phyloP scores from a whole-genome alignment of 2,888 invertebrate genomes.

The Antitype chi region DNA sequence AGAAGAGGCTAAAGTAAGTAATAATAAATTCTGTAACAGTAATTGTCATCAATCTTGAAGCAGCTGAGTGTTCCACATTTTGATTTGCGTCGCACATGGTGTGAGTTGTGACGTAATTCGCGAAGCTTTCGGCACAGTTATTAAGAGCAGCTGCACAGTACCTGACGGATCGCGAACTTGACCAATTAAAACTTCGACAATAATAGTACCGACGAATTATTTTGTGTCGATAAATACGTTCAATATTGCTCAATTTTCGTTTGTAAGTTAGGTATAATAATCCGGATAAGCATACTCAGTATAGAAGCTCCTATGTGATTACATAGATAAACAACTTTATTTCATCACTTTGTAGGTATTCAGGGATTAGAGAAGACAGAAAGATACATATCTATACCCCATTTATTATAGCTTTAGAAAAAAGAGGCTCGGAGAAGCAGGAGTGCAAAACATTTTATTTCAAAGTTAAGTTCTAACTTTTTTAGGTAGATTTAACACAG shows the following conservation, averaged over 20 bases:
- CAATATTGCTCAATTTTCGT: slow-evolving; percentile 51
- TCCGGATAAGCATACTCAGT: too few species aligned
- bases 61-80: slow-evolving; percentile 55
- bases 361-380: neutral
- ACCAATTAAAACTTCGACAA: slow-evolving; percentile 66
- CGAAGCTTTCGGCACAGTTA: slow-evolving; percentile 58
- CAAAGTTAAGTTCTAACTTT: too few species aligned
- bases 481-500: neutral
- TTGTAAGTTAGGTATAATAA: slow-evolving; percentile 47
- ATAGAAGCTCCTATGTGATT: neutral
- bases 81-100: slow-evolving; percentile 55
- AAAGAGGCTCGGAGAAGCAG: too few species aligned
- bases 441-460: too few species aligned
- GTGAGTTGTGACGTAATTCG: slow-evolving; percentile 57
- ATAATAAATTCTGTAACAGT: slow-evolving; percentile 50
- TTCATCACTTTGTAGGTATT: neutral
- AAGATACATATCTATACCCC: neutral
- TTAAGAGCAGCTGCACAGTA: slow-evolving; percentile 60
- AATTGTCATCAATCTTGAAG: slow-evolving; percentile 59
- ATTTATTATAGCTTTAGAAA: too few species aligned
- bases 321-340: neutral
- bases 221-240: slow-evolving; percentile 60
- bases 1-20: slow-evolving; percentile 37
- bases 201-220: slow-evolving; percentile 53
- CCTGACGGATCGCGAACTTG: slow-evolving; percentile 61